phyloP scores from a whole-genome alignment of 2,888 invertebrate genomes.

The Drosophila subquinaria region DNA sequence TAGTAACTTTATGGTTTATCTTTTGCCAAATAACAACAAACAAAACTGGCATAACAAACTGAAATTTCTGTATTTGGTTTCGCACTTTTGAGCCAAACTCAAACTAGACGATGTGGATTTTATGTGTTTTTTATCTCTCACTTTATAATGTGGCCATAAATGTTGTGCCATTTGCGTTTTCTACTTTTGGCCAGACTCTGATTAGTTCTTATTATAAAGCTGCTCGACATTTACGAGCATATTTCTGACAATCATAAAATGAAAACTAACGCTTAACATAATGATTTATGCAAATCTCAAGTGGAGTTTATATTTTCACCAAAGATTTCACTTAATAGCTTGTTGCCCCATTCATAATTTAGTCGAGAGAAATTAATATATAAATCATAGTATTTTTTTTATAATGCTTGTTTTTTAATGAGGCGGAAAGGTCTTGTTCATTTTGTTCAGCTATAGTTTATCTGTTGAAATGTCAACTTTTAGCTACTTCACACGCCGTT shows the following conservation, averaged over 20 bases:
- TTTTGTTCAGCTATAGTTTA: conserved; percentile 17
- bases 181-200: conserved; percentile 41
- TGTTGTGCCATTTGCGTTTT: conserved; percentile 62
- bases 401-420: no score
- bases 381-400: background rate
- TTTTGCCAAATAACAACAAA: conserved; percentile 36
- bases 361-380: background rate
- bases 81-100: conserved; percentile 10
- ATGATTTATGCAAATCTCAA: conserved; percentile 26
- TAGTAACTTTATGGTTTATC: conserved; percentile 29
- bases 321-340: background rate
- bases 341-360: background rate
- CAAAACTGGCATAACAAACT: conserved; percentile 31
- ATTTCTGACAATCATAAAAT: conserved; percentile 33
- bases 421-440: background rate
- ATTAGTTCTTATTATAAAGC: conserved; percentile 53
- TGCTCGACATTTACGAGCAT: conserved; percentile 59
- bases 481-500: conserved; percentile 43
- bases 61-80: conserved; percentile 33
- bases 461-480: conserved; percentile 32
- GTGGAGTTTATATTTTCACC: background rate
- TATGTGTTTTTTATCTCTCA: conserved; percentile 42
- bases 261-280: conserved; percentile 16
- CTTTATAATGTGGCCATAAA: conserved; percentile 65
- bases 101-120: conserved; percentile 48